Percentiles rank a stretch among this genome's conserved stretches.
phyloP scores from a whole-genome alignment of 2,888 invertebrate species.

The Nomada ruficornis region DNA sequence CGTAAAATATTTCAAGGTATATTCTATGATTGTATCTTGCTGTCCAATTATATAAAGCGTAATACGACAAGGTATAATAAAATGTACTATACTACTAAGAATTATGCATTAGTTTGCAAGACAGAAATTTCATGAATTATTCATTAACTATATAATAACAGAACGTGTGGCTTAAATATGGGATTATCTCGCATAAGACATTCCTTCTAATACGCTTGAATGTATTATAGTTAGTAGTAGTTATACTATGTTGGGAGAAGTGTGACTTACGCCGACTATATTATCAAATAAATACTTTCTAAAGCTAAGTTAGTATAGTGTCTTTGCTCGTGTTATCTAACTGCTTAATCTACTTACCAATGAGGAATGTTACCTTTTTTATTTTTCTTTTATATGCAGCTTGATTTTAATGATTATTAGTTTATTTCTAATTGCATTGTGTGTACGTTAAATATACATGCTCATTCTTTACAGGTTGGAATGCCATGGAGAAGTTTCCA shows the following conservation, averaged over 20 bases:
- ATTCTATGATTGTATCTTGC: background rate
- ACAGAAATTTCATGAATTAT: slow-evolving; percentile 37
- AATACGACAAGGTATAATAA: background rate
- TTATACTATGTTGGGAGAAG: background rate
- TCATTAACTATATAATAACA: slow-evolving; percentile 34
- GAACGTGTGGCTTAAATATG: background rate
- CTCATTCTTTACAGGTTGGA: slow-evolving; percentile 71
- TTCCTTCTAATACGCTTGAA: background rate
- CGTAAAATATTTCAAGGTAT: background rate
- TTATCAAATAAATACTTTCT: background rate
- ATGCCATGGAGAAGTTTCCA: slow-evolving; percentile 90
- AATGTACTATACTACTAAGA: background rate
- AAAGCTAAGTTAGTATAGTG: background rate
- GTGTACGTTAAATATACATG: background rate
- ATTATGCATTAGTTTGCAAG: background rate
- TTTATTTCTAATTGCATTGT: background rate
- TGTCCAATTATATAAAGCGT: background rate
- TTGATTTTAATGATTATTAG: background rate
- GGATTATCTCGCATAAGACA: slow-evolving; percentile 31
- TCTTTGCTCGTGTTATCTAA: background rate
- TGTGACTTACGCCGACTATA: background rate
- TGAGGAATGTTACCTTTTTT: background rate
- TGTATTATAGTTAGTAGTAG: slow-evolving; percentile 5
- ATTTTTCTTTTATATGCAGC: background rate
- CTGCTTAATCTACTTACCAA: background rate